phyloP scores from a whole-genome alignment of 2,797 vertebrate genomes.

The Poeciliopsis paucimaculata region DNA sequence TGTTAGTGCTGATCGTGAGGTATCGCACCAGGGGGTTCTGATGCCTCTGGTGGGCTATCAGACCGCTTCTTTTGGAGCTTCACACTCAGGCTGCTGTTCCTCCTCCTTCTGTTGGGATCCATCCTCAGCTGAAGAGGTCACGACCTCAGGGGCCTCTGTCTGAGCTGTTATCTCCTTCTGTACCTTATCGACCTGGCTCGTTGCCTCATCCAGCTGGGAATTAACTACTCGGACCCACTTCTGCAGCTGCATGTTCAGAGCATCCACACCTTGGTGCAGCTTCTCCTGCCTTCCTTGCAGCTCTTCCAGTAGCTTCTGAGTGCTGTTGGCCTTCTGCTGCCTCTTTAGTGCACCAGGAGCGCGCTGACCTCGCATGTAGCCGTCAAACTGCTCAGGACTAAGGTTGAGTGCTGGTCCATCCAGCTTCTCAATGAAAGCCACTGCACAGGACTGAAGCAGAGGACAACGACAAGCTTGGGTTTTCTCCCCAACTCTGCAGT shows the following conservation, averaged over 20 bases:
- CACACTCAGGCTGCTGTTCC: slow-evolving; percentile 25
- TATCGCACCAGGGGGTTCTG: slow-evolving; percentile 29
- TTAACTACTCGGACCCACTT: slow-evolving; percentile 78
- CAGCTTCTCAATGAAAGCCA: slow-evolving; percentile 85
- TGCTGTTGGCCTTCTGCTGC: slow-evolving; percentile 57
- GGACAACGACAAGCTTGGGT: background rate
- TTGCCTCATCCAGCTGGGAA: slow-evolving; percentile 74
- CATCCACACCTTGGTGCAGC: slow-evolving; percentile 70
- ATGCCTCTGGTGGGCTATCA: slow-evolving; percentile 48
- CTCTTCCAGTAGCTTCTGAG: slow-evolving; percentile 73
- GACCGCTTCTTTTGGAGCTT: slow-evolving; percentile 45
- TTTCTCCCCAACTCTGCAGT: background rate
- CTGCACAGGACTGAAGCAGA: slow-evolving; percentile 80
- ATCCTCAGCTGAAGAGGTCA: slow-evolving; percentile 24
- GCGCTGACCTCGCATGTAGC: slow-evolving; percentile 77
- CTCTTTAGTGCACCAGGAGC: slow-evolving; percentile 41
- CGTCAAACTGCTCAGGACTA: slow-evolving; percentile 80
- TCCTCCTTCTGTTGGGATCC: slow-evolving; percentile 16
- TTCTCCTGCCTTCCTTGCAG: slow-evolving; percentile 78
- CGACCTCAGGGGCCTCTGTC: slow-evolving; percentile 16
- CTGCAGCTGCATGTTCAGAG: slow-evolving; percentile 73
- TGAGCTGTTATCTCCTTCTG: slow-evolving; percentile 63
- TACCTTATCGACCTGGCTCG: slow-evolving; percentile 48
- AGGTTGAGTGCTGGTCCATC: slow-evolving; percentile 83
- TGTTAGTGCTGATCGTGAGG: slow-evolving; percentile 36